Evolutionary conservation across 2,113 vertebrate species (phyloP).

Genomic region (Hippocampus barbouri): DNA sequence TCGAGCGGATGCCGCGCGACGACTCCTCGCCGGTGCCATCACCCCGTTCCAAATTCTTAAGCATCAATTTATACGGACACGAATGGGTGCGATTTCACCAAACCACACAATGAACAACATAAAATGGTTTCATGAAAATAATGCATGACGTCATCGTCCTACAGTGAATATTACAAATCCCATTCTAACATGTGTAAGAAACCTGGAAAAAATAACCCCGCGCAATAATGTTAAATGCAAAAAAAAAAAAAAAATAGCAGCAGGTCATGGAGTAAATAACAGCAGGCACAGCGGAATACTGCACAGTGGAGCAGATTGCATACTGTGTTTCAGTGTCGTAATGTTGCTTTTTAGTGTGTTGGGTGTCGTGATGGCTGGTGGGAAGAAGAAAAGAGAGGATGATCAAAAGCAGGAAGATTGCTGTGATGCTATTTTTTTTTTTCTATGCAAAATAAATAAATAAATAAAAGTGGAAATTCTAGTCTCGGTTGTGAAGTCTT

Average conservation of each 20-base stretch:
- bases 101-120: not conserved
- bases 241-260: not conserved
- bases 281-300: not conserved
- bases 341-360: not conserved
- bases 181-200: not conserved
- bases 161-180: not conserved
- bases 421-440: not conserved
- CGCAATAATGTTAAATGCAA: not conserved
- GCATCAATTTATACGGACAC: not conserved
- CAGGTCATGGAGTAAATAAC: not conserved
- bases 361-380: not conserved
- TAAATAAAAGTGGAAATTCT: not conserved
- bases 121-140: not conserved
- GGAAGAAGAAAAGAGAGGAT: not conserved
- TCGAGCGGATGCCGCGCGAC: too few relatives aligned
- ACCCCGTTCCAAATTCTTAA: not conserved
- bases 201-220: not conserved
- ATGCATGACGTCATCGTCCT: not conserved
- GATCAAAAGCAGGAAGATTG: not conserved
- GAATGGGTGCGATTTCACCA: not conserved
- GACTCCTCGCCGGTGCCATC: too few relatives aligned
- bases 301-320: slow-evolving; percentile 1
- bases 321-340: not conserved
- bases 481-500: not conserved
- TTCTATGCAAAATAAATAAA: not conserved